Evolutionary conservation across 1,140 invertebrate genomes (phyloP).

Genomic region (Hirudo medicinalis): DNA sequence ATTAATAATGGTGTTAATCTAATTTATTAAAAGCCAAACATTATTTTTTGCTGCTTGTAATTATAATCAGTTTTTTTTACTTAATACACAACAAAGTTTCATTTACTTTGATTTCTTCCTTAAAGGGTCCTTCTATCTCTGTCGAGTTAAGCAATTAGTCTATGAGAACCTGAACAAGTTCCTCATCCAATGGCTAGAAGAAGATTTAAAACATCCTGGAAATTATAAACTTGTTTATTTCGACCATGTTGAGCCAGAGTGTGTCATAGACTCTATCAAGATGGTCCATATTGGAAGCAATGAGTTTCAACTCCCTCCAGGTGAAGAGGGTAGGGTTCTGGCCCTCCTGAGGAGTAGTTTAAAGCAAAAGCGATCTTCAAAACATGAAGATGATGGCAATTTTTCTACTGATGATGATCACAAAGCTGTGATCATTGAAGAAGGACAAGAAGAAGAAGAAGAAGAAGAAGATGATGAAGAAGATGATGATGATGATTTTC

Average conservation of each 20-base stretch:
- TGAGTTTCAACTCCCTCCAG: background rate
- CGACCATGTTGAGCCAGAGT: background rate
- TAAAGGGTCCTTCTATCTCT: constrained; percentile 2
- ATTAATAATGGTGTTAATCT: no score
- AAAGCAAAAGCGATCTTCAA: background rate
- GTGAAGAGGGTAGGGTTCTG: background rate
- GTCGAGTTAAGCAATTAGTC: constrained; percentile 7
- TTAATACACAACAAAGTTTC: no score
- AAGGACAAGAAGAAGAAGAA: background rate
- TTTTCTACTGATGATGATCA: background rate
- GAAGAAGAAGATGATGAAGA: background rate
- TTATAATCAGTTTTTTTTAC: no score
- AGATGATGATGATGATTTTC: background rate
- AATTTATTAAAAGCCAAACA: no score
- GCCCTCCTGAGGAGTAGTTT: background rate
- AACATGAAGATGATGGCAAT: background rate
- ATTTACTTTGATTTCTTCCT: no score
- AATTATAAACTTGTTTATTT: constrained; percentile 4
- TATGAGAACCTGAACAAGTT: background rate
- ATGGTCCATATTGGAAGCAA: background rate
- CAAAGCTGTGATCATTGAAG: background rate
- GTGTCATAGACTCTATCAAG: constrained; percentile 3
- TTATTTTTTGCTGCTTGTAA: no score
- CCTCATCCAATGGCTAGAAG: constrained; percentile 9
- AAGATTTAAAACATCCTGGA: background rate